phyloP scores from a whole-genome alignment of 2,888 invertebrate genomes.

The Prosopocoilus inquinatus region DNA sequence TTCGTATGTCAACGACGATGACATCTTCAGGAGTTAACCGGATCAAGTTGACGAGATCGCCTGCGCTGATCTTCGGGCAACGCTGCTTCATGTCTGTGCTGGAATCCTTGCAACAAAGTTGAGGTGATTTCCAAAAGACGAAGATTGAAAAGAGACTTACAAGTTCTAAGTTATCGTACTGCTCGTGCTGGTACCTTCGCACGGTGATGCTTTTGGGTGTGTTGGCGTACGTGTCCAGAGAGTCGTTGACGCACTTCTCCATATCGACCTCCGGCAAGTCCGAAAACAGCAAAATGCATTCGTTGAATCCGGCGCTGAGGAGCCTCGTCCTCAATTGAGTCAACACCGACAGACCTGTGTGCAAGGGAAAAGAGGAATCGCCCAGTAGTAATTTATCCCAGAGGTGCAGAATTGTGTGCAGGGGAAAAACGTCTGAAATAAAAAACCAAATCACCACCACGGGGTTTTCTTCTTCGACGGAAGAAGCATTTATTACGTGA shows the following conservation, averaged over 20 bases:
- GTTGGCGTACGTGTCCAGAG: slow-evolving; percentile 77
- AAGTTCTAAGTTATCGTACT: slow-evolving; percentile 17
- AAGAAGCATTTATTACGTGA: slow-evolving; percentile 71
- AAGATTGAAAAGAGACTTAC: slow-evolving; percentile 15
- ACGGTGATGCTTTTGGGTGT: slow-evolving; percentile 89
- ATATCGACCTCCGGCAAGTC: slow-evolving; percentile 97
- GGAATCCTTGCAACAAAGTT: slow-evolving; percentile 58
- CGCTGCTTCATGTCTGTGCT: slow-evolving; percentile 69
- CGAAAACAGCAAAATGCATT: slow-evolving; percentile 97
- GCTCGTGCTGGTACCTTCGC: slow-evolving; percentile 67
- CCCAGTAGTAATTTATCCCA: slow-evolving; percentile 97
- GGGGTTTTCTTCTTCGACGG: not conserved
- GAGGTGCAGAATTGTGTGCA: slow-evolving; percentile 95
- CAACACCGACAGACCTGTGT: slow-evolving; percentile 91
- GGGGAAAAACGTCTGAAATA: slow-evolving; percentile 88
- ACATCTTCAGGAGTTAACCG: slow-evolving; percentile 58
- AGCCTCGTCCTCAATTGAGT: slow-evolving; percentile 82
- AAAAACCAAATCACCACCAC: not conserved
- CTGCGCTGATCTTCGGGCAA: slow-evolving; percentile 80
- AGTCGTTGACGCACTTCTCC: slow-evolving; percentile 86
- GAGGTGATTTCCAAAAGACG: not conserved
- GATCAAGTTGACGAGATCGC: slow-evolving; percentile 76
- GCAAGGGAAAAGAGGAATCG: slow-evolving; percentile 89
- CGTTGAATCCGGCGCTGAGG: slow-evolving; percentile 92
- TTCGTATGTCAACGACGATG: slow-evolving; percentile 68